These are phyloP conservation scores for Colius striatus DNA, from an alignment of 2,113 vertebrate genomes.

Conservation along the genomic window DNA sequence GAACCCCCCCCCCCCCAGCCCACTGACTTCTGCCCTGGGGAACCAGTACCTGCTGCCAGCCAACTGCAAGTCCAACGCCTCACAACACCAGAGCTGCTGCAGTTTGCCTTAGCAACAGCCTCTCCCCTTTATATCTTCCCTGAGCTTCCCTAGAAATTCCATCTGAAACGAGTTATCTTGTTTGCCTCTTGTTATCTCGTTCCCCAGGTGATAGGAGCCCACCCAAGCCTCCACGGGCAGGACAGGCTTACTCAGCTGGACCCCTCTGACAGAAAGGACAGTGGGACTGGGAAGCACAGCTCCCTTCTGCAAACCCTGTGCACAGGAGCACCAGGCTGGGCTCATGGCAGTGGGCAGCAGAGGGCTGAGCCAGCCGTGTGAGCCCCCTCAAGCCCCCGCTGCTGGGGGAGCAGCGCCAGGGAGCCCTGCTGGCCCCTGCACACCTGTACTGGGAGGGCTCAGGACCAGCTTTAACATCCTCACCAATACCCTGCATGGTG, in stretches of 20 bases:
- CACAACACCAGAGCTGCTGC: background rate
- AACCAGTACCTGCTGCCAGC: background rate
- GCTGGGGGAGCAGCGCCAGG: background rate
- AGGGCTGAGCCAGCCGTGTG: background rate
- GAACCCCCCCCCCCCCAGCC: background rate
- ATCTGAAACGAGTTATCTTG: accelerated
- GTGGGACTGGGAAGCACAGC: accelerated
- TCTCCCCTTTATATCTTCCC: background rate
- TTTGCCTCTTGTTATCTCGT: background rate
- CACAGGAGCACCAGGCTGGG: background rate
- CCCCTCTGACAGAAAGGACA: background rate
- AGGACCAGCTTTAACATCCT: constrained; percentile 31
- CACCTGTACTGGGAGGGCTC: background rate
- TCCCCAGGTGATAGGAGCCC: background rate
- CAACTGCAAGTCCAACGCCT: accelerated
- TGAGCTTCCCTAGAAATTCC: background rate
- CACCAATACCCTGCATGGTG: background rate
- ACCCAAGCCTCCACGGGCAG: background rate
- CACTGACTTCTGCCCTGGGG: accelerated
- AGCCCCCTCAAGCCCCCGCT: background rate
- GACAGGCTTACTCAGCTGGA: accelerated
- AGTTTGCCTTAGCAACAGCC: accelerated
- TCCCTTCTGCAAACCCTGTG: background rate
- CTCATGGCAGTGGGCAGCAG: accelerated
- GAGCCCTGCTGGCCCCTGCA: background rate